Percentiles rank a stretch among this genome's conserved stretches.
Conservation (phyloP, 64 coral and sea anemone genomes). For the Porites lutea region DNA sequence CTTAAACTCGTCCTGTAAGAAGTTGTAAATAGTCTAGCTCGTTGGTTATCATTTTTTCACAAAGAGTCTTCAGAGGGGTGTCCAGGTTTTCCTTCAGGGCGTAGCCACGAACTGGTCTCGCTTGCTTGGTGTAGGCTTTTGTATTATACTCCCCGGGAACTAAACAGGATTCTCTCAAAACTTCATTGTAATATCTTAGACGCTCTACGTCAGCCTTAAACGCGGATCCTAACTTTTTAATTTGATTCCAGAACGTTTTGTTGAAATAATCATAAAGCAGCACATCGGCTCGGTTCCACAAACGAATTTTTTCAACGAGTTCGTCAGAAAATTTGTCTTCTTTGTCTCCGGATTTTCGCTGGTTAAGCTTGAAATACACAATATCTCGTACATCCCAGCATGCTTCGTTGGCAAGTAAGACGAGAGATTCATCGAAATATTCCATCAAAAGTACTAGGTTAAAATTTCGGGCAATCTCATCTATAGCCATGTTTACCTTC, state of each 20-base stretch:
- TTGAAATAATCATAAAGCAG: constrained; percentile 62
- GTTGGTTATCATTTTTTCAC: constrained; percentile 25
- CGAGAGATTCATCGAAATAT: constrained; percentile 70
- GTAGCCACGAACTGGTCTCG: constrained; percentile 10
- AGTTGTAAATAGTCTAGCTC: constrained; percentile 41
- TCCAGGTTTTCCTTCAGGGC: background rate
- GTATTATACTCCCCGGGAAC: constrained; percentile 13
- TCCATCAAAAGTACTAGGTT: constrained; percentile 60
- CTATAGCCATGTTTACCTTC: background rate
- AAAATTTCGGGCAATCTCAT: constrained; percentile 2
- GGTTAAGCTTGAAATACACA: constrained; percentile 57
- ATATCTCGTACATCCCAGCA: constrained; percentile 64
- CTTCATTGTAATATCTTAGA: constrained; percentile 20
- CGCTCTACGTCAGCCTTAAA: constrained; percentile 41
- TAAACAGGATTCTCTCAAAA: constrained; percentile 15
- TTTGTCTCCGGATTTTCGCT: background rate
- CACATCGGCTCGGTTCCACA: constrained; percentile 51
- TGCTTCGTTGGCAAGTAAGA: constrained; percentile 37
- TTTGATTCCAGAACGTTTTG: constrained; percentile 43
- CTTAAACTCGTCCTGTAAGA: background rate
- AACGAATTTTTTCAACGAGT: background rate
- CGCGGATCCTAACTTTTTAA: background rate
- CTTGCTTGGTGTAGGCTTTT: constrained; percentile 31
- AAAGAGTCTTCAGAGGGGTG: background rate
- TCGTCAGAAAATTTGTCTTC: background rate